Evolutionary conservation across 1,140 invertebrate genomes (phyloP).

Genomic region (Drosophila subpulchrella): DNA sequence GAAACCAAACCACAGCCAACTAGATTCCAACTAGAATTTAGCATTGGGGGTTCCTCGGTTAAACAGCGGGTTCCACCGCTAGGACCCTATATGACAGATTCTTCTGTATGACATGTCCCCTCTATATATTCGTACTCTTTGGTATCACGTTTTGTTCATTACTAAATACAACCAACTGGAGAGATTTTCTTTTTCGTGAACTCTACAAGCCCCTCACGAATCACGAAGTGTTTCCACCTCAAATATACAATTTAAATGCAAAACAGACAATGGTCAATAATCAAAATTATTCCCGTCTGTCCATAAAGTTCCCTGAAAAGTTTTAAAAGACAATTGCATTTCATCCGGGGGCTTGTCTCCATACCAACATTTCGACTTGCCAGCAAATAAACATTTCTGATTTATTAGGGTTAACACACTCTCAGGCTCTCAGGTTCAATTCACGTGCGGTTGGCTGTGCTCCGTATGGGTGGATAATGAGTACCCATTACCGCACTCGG

Average conservation of each 20-base stretch:
- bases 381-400: slow-evolving; percentile 16
- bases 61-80: too few relatives aligned
- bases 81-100: too few relatives aligned
- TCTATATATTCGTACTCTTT: too few relatives aligned
- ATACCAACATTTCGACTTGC: slow-evolving; percentile 8
- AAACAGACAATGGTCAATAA: slow-evolving; percentile 26
- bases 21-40: too few relatives aligned
- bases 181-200: background rate
- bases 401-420: slow-evolving; percentile 41
- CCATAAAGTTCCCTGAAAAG: slow-evolving; percentile 31
- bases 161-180: too few relatives aligned
- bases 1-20: too few relatives aligned
- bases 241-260: slow-evolving; percentile 35
- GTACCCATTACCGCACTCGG: slow-evolving; percentile 10
- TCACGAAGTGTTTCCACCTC: slow-evolving; percentile 18
- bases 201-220: slow-evolving; percentile 2
- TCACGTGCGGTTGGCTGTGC: background rate
- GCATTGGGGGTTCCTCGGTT: too few relatives aligned
- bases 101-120: too few relatives aligned
- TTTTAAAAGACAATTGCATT: slow-evolving; percentile 38
- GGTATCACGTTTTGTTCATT: too few relatives aligned
- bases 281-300: slow-evolving; percentile 13
- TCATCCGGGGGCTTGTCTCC: slow-evolving; percentile 23
- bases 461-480: slow-evolving; percentile 17
- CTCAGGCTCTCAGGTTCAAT: slow-evolving; percentile 6